A percentile compares a stretch with the other conserved stretches of the same genome.
These are phyloP conservation scores for Burhinus bistriatus DNA, from an alignment of 2,113 vertebrate species.

Conservation along the genomic window DNA sequence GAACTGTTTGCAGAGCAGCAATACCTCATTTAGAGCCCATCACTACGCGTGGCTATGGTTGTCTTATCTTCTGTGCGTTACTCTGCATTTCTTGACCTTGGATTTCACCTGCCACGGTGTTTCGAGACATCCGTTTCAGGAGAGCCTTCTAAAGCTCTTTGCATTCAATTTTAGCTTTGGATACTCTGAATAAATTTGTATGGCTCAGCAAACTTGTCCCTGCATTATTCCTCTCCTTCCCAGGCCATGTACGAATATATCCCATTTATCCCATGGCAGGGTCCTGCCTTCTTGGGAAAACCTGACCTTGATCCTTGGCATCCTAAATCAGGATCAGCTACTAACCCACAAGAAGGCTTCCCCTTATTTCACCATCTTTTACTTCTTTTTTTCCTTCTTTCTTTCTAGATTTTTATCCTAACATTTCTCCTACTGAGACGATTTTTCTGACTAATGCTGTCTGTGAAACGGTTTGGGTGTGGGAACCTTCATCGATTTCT, in stretches of 20 bases:
- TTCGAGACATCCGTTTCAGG: neutral
- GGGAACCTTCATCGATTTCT: neutral
- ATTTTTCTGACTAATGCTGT: neutral
- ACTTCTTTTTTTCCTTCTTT: neutral
- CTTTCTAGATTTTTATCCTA: neutral
- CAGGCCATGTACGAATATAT: neutral
- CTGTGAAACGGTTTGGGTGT: neutral
- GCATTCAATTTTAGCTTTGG: neutral
- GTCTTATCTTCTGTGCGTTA: neutral
- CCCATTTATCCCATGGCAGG: neutral
- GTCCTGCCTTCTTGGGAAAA: neutral
- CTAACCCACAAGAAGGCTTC: neutral
- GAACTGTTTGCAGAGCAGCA: neutral
- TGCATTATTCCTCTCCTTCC: neutral
- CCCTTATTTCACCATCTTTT: neutral
- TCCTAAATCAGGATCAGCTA: neutral
- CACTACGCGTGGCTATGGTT: accelerated
- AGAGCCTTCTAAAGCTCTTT: neutral
- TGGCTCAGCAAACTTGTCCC: constrained; percentile 5
- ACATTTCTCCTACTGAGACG: neutral
- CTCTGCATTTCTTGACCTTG: constrained; percentile 30
- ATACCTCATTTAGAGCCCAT: neutral
- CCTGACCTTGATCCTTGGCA: neutral
- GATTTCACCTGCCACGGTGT: neutral
- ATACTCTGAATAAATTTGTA: neutral